A percentile compares a stretch with the other conserved stretches of the same genome.
Evolutionary conservation across 2,113 vertebrate genomes (phyloP).

Genomic region (Sphyrna mokarran): DNA sequence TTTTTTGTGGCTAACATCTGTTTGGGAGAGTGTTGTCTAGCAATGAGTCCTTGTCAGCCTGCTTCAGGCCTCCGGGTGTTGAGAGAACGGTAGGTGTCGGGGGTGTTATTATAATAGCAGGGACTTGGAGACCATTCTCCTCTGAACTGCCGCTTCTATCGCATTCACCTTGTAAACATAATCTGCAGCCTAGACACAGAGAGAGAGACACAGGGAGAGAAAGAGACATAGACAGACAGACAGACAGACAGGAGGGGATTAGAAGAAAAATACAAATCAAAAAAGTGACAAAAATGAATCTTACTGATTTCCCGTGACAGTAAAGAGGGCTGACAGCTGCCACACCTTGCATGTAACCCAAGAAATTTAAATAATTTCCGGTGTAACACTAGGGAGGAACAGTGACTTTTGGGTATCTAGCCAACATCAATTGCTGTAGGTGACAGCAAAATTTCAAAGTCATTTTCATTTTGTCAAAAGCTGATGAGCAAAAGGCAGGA

Average conservation of each 20-base stretch:
- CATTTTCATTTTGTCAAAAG: neutral
- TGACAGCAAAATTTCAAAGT: neutral
- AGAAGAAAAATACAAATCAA: neutral
- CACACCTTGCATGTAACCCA: neutral
- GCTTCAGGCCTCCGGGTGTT: slow-evolving; percentile 44
- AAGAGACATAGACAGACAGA: neutral
- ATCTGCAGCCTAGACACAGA: neutral
- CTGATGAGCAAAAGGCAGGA: neutral
- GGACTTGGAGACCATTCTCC: slow-evolving; percentile 51
- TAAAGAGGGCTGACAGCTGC: neutral
- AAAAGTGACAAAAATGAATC: neutral
- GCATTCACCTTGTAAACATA: slow-evolving; percentile 28
- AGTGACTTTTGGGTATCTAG: neutral
- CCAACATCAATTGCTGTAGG: no score
- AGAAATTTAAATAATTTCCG: neutral
- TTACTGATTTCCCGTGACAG: neutral
- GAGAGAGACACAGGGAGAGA: neutral
- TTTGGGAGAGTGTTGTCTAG: neutral
- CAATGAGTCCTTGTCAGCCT: neutral
- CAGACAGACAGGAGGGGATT: neutral
- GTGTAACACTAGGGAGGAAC: neutral
- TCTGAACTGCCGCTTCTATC: neutral
- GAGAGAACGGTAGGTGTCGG: slow-evolving; percentile 56
- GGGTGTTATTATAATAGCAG: slow-evolving; percentile 63
- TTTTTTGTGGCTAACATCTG: slow-evolving; percentile 20